Conservation (phyloP, 2,113 vertebrate species). For the Vombatus ursinus region DNA sequence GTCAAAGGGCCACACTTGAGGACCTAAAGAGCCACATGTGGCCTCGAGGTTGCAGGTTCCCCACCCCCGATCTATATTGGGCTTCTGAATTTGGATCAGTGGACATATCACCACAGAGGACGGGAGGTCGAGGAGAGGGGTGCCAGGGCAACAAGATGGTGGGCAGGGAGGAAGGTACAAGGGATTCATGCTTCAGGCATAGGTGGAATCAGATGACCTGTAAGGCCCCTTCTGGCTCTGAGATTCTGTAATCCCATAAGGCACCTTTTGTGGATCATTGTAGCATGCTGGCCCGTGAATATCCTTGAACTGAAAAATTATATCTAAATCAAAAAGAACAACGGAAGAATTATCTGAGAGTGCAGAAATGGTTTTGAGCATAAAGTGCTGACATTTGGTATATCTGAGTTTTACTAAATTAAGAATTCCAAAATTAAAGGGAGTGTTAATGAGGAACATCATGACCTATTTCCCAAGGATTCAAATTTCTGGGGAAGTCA, state of each 20-base stretch:
- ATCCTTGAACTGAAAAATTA: not conserved
- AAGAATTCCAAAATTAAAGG: constrained; percentile 7
- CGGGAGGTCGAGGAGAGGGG: not conserved
- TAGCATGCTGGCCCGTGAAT: not conserved
- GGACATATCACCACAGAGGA: not conserved
- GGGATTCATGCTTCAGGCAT: not conserved
- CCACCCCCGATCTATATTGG: not conserved
- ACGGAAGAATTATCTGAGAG: not conserved
- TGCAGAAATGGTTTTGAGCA: not conserved
- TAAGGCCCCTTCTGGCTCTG: not conserved
- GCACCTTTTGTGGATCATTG: not conserved
- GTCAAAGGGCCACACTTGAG: too few species aligned
- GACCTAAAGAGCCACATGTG: too few species aligned
- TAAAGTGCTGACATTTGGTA: not conserved
- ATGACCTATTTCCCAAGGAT: not conserved
- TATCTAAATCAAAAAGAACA: not conserved
- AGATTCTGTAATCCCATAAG: not conserved
- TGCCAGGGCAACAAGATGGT: not conserved
- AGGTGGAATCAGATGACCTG: not conserved
- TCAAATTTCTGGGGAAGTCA: not conserved
- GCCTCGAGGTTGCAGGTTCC: too few species aligned
- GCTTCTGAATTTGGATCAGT: not conserved
- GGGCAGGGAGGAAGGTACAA: not conserved
- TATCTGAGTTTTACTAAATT: constrained; percentile 14
- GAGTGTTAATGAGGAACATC: constrained; percentile 8